phyloP scores from a whole-genome alignment of 2,797 vertebrate genomes.

The Momotus momota region DNA sequence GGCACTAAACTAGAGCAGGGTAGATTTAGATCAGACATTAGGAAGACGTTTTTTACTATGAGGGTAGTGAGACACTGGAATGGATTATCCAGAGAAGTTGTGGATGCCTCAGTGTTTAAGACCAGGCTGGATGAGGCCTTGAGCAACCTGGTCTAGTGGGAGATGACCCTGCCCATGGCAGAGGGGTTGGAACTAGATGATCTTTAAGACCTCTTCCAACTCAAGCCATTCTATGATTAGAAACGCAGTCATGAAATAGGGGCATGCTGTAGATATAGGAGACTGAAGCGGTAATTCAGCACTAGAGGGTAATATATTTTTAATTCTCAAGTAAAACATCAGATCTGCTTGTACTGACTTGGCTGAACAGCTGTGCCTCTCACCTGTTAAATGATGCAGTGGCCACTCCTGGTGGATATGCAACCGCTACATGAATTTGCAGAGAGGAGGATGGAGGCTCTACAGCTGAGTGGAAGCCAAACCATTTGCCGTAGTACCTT shows the following conservation, averaged over 20 bases:
- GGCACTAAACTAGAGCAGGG: too few species aligned
- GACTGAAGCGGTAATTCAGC: not conserved
- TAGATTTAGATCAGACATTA: too few species aligned
- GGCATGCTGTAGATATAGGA: not conserved
- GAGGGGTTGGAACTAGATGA: too few species aligned
- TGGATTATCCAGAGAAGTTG: too few species aligned
- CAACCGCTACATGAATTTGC: accelerated
- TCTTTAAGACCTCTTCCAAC: too few species aligned
- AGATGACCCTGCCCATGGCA: too few species aligned
- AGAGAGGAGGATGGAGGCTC: not conserved
- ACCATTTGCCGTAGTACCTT: not conserved
- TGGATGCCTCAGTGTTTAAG: too few species aligned
- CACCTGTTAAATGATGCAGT: not conserved
- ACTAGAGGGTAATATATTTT: not conserved
- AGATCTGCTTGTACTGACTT: not conserved
- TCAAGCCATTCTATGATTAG: not conserved
- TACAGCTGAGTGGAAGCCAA: not conserved
- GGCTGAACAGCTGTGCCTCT: not conserved
- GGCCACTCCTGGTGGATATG: not conserved
- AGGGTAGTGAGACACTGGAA: too few species aligned
- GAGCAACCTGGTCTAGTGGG: too few species aligned
- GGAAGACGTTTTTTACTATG: too few species aligned
- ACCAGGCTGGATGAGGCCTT: too few species aligned
- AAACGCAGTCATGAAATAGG: not conserved
- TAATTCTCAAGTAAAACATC: not conserved